Percentiles rank a stretch among this genome's conserved stretches.
phyloP scores from a whole-genome alignment of 2,888 invertebrate species.

The Volucella zonaria region DNA sequence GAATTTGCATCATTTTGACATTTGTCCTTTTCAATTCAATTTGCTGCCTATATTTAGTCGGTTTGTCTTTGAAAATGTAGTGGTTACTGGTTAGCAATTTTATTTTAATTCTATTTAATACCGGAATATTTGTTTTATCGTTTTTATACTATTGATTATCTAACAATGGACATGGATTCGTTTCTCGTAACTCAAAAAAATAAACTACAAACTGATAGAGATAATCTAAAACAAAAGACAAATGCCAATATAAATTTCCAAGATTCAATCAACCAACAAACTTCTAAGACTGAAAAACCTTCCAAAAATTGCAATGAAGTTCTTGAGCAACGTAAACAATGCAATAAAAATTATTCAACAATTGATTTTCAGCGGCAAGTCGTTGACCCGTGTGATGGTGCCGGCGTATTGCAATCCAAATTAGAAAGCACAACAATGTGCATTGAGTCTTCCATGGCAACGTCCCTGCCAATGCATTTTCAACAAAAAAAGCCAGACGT shows the following conservation, averaged over 20 bases:
- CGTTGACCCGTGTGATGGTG: slow-evolving; percentile 44
- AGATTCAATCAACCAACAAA: neutral
- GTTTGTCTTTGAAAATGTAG: slow-evolving; percentile 34
- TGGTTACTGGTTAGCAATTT: neutral
- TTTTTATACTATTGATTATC: neutral
- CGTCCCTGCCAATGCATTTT: slow-evolving; percentile 23
- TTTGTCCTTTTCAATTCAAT: neutral
- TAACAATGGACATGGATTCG: slow-evolving; percentile 54
- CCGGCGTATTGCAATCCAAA: slow-evolving; percentile 29
- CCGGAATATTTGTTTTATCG: neutral
- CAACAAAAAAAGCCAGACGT: slow-evolving; percentile 26
- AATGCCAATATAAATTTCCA: slow-evolving; percentile 3
- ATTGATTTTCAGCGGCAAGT: slow-evolving; percentile 59
- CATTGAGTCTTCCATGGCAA: slow-evolving; percentile 60
- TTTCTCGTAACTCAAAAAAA: slow-evolving; percentile 40
- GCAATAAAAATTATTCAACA: slow-evolving; percentile 33
- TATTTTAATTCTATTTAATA: neutral
- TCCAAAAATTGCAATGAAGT: slow-evolving; percentile 48
- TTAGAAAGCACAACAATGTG: slow-evolving; percentile 16
- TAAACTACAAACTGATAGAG: slow-evolving; percentile 48
- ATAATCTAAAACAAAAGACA: slow-evolving; percentile 12
- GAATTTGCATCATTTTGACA: slow-evolving; percentile 24
- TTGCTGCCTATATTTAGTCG: slow-evolving; percentile 47
- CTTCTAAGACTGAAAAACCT: slow-evolving; percentile 1
- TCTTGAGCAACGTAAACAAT: slow-evolving; percentile 10